A percentile compares a stretch with the other conserved stretches of the same genome.
phyloP scores from a whole-genome alignment of 2,797 vertebrate species.

The Rhincodon typus region DNA sequence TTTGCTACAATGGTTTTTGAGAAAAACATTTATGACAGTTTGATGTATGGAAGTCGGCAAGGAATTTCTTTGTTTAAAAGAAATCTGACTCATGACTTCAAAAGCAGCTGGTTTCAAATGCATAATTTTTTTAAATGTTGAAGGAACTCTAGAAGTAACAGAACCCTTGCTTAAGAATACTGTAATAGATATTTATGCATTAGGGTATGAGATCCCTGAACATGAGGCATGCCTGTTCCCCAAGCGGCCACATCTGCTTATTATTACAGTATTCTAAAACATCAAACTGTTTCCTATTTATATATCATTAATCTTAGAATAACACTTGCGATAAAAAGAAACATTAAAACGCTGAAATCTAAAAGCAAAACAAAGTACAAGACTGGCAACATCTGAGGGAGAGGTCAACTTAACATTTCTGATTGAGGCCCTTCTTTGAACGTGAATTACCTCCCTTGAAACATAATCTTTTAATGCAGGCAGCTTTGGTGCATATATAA shows the following conservation, averaged over 20 bases:
- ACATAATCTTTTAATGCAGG: background rate
- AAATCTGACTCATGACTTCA: background rate
- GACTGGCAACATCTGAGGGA: background rate
- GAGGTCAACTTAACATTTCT: background rate
- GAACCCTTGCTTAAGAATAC: background rate
- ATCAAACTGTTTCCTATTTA: background rate
- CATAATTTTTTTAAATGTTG: background rate
- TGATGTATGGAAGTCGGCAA: background rate
- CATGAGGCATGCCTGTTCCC: background rate
- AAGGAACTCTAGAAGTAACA: background rate
- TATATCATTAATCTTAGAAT: background rate
- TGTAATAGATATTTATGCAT: background rate
- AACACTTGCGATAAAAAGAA: background rate
- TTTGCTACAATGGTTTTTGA: background rate
- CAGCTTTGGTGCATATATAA: background rate
- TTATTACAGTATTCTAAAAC: background rate
- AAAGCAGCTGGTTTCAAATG: background rate
- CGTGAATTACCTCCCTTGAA: background rate
- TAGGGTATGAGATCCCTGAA: background rate
- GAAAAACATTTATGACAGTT: background rate
- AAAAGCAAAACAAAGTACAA: background rate
- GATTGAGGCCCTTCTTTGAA: background rate
- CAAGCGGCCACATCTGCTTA: background rate
- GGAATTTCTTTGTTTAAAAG: background rate
- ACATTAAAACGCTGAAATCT: background rate